Base-by-base conservation (phyloP, 1,140 invertebrate genomes). In the Stratiolaelaps scimitus region DNA sequence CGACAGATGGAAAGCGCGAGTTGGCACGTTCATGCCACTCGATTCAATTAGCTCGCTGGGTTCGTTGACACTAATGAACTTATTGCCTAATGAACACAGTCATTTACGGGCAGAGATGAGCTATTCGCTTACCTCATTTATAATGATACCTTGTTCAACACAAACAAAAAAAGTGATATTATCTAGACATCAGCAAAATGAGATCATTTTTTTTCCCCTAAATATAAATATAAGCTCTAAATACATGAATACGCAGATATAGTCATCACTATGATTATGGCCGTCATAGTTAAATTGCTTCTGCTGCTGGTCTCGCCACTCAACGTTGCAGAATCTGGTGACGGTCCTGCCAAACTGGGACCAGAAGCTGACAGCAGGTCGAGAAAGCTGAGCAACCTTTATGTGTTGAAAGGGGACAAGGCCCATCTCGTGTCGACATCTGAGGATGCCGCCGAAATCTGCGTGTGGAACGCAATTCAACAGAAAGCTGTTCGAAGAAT, bases 391-490 rank as follows among this genome's bases (percentile, higher is more conserved):
- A 65, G 64, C 13, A 65, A 46, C 43, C 26, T 66, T 44, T 70
- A 69, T 19, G 67, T 65, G 19, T 68, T 72, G 13, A 70, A 71
- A 77, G 79, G 17, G 74, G 81, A 71, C 75, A 82, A 60, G 78
- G 80, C 46, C 69, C 85, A 82, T 74, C 80, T 87, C 19, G 83
- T 85, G 20, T 85, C 84, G 6, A 76, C 89, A 17, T 83, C 84
- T 1, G 84, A 84, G 0, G 80, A 83, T 60, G 74, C 81, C 7
- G 84, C 86, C 68, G 84, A 87, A 74, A 83, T 90, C 43, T 83
- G 81, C 70, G 85, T 90, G 5, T 89, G 87, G 86, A 74, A 75
- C 69, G 72, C 76, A 64, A 71, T 72, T 43, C 72, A 72, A 26
- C 71, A 74, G 80, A 69, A 82, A 76, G 73, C 78, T 76, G 82